Conservation (phyloP, 2,888 invertebrate genomes). For the Dexiosoma caninum region DNA sequence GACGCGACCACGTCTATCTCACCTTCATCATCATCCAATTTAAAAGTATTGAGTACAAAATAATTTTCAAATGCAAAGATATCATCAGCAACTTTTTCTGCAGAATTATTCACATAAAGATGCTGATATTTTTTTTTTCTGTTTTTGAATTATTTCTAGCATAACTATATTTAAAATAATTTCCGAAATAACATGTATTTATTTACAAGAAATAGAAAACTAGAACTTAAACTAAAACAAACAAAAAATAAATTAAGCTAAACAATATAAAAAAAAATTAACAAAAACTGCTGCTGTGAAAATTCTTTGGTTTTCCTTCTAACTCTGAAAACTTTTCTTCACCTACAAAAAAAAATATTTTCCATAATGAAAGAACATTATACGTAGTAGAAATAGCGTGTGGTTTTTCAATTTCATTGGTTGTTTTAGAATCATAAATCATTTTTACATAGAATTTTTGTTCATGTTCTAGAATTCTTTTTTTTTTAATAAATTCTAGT, state of each 20-base stretch:
- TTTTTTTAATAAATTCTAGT: neutral
- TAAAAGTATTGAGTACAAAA: neutral
- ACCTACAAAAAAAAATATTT: slow-evolving; percentile 1
- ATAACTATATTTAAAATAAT: slow-evolving; percentile 13
- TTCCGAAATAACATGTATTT: neutral
- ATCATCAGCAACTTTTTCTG: neutral
- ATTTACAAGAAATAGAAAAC: neutral
- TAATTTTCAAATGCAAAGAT: neutral
- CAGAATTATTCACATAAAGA: neutral
- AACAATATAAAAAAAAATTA: neutral
- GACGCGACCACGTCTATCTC: no score
- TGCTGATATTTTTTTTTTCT: neutral
- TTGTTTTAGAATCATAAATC: slow-evolving; percentile 50
- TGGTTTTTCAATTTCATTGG: slow-evolving; percentile 51
- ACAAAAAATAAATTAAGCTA: slow-evolving; percentile 2
- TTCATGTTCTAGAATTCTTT: slow-evolving; percentile 29
- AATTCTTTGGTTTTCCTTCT: neutral
- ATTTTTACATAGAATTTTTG: slow-evolving; percentile 35
- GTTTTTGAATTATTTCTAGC: neutral
- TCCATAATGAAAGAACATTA: neutral
- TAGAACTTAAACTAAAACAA: neutral
- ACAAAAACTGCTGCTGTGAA: neutral
- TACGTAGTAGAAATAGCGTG: slow-evolving; percentile 35
- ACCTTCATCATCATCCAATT: neutral
- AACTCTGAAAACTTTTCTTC: neutral